Evolutionary conservation across 2,113 vertebrate genomes (phyloP).

Genomic region (Plectropomus leopardus): DNA sequence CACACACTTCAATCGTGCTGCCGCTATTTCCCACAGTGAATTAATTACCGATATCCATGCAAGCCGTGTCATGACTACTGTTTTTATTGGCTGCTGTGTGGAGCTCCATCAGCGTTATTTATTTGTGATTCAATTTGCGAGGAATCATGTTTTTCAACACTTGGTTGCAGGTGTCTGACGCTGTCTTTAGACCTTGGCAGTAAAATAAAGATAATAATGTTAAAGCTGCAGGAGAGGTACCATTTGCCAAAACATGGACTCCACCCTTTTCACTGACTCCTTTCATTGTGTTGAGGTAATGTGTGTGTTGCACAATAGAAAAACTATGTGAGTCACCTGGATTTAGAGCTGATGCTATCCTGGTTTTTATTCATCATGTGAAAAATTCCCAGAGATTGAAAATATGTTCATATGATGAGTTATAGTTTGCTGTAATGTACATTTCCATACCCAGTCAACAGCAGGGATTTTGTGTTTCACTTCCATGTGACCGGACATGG

Average conservation of each 20-base stretch:
- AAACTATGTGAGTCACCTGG: conserved; percentile 64
- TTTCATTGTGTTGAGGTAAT: conserved; percentile 54
- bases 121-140: conserved; percentile 13
- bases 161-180: conserved; percentile 17
- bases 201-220: conserved; percentile 10
- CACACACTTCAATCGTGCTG: conserved; percentile 63
- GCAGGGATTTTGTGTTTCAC: neutral
- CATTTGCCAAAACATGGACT: conserved; percentile 18
- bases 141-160: neutral
- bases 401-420: conserved; percentile 40
- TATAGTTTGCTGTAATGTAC: conserved; percentile 12
- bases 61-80: conserved; percentile 50
- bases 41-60: conserved; percentile 41
- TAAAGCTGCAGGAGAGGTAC: neutral
- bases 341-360: conserved; percentile 27
- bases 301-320: conserved; percentile 55
- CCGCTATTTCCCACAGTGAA: conserved; percentile 62
- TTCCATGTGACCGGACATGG: neutral
- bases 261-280: conserved; percentile 39
- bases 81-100: conserved; percentile 38
- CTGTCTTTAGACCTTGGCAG: conserved; percentile 3
- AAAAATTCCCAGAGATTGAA: conserved; percentile 58
- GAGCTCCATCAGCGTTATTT: conserved; percentile 30
- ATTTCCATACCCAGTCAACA: conserved; percentile 34
- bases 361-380: conserved; percentile 30